Base-by-base conservation (phyloP, 2,797 vertebrate genomes). In the Spheniscus humboldti region DNA sequence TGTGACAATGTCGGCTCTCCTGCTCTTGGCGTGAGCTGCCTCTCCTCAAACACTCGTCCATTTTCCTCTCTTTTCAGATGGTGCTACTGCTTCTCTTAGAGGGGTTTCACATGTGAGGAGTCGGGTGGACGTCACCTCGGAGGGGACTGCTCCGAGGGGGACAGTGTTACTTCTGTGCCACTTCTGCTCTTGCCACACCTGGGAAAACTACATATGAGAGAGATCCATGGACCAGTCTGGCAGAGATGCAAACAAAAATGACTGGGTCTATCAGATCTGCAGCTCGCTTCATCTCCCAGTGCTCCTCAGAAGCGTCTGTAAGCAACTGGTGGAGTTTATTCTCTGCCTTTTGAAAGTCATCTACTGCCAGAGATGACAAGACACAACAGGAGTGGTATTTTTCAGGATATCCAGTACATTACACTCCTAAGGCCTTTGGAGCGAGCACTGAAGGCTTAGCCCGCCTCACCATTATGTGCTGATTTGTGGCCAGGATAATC, bases 381-480 rank as follows among this genome's bases (percentile, higher is more conserved):
- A 13, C 19, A 39, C 11, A 69, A 11, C 23, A 30, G 50, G n/a
- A 87, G 31, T 9, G 19, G 13, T 13, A 73, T 76, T 94, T 73
- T 77, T 37, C 41, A 79, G 27, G 71, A 41, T 15, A 25, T 2
- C 4, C 56, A 22, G 41, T 16, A 7, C 25, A 19, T 37, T 59
- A 56, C n/a, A n/a, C 28, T 39, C 27, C 25, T 41, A 5, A 48
- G 22, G 11, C 12, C 17, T 75, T 62, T 15, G 6, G 33, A 68
- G 35, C 2, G 18, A 84, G 28, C 24, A n/a, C 23, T 4, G 9
- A 52, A 74, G 16, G 13, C 52, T 88, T 74, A 81, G 27, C 7
- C 7, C 2, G 1, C 48, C 15, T 72, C 63, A 71, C 8, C 8
- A 4, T 24, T n/a, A 7, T 0, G 0, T 83, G 30, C 14, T 66